Conservation (phyloP, 2,888 invertebrate species). For the Thecocarcelia acutangulata region DNA sequence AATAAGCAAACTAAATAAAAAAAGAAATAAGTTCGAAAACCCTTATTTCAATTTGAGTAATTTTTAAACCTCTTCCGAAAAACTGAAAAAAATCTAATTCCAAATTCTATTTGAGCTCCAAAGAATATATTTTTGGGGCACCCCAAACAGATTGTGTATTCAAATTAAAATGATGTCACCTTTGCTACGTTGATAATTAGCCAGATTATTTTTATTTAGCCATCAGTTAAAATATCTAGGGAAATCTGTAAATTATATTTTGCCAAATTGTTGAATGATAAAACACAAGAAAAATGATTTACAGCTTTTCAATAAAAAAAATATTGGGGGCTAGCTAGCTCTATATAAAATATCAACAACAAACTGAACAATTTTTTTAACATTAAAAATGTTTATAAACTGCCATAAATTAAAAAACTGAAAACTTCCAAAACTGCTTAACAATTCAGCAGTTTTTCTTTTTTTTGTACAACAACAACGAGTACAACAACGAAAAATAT, state of each 20-base stretch:
- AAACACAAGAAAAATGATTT: conserved; percentile 21
- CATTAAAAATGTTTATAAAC: conserved; percentile 25
- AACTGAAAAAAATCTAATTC: too few relatives aligned
- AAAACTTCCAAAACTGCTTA: conserved; percentile 5
- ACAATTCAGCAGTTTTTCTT: conserved; percentile 2
- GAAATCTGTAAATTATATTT: conserved; percentile 21
- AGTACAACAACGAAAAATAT: conserved; percentile 33
- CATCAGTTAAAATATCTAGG: conserved; percentile 5
- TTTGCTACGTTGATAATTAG: background rate
- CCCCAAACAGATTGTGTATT: too few relatives aligned
- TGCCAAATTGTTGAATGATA: conserved; percentile 22
- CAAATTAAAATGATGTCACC: too few relatives aligned
- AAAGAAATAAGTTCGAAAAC: too few relatives aligned
- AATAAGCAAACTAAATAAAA: too few relatives aligned
- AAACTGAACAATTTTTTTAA: conserved; percentile 14
- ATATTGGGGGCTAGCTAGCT: conserved; percentile 22
- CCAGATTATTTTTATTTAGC: background rate
- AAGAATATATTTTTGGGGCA: too few relatives aligned
- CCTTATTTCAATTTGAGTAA: too few relatives aligned
- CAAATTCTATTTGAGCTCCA: too few relatives aligned
- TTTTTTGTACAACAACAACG: too few relatives aligned
- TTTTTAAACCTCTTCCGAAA: too few relatives aligned
- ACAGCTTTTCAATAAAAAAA: conserved; percentile 18
- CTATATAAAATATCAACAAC: background rate
- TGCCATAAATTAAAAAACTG: conserved; percentile 52